These are phyloP conservation scores for Euwallacea fornicatus DNA, from an alignment of 1,140 invertebrate genomes.

Conservation along the genomic window DNA sequence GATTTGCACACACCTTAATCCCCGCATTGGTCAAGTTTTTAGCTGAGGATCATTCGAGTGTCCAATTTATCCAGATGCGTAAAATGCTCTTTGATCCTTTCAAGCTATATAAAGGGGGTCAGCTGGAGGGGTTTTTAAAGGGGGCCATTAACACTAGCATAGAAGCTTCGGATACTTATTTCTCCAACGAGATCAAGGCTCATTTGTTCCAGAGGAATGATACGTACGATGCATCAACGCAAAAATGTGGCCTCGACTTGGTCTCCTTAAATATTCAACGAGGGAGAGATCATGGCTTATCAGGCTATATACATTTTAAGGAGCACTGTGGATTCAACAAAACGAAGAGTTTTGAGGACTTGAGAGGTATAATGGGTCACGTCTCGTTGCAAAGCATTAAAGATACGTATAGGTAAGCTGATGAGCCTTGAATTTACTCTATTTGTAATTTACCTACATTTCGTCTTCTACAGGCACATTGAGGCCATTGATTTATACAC, in stretches of 20 bases:
- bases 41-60: slow-evolving; percentile 59
- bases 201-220: slow-evolving; percentile 69
- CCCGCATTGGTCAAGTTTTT: slow-evolving; percentile 71
- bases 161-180: slow-evolving; percentile 68
- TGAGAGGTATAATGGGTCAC: slow-evolving; percentile 65
- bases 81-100: slow-evolving; percentile 84
- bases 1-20: slow-evolving; percentile 88
- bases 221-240: slow-evolving; percentile 39
- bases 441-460: background rate
- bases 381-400: slow-evolving; percentile 64
- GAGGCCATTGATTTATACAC: slow-evolving; percentile 89
- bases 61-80: slow-evolving; percentile 72
- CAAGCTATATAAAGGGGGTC: slow-evolving; percentile 64
- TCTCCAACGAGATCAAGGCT: slow-evolving; percentile 70
- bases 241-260: slow-evolving; percentile 73
- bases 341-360: slow-evolving; percentile 73
- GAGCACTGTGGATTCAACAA: slow-evolving; percentile 71
- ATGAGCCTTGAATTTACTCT: background rate
- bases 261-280: slow-evolving; percentile 85
- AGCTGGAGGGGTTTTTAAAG: slow-evolving; percentile 62
- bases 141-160: slow-evolving; percentile 68
- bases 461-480: slow-evolving; percentile 59
- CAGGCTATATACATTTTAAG: slow-evolving; percentile 76
- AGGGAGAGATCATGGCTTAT: slow-evolving; percentile 86
- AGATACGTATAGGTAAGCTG: slow-evolving; percentile 64